Base-by-base conservation (phyloP, 2,113 vertebrate species). In the Platycercus adscitus region DNA sequence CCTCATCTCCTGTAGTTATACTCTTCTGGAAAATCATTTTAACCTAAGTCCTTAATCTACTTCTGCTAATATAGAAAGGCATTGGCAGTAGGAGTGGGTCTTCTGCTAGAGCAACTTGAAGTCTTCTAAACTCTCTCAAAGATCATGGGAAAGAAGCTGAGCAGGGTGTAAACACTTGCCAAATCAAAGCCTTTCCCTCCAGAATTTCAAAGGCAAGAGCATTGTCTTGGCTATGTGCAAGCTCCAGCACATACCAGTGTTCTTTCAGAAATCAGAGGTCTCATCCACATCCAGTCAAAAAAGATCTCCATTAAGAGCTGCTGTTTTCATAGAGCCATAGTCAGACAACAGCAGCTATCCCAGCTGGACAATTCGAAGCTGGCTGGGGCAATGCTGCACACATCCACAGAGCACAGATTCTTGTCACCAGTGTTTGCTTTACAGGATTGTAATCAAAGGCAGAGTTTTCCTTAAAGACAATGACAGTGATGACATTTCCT, bases 231-330 rank as follows among this genome's bases (percentile, higher is more conserved):
- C 28, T 81, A 8, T 37, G 17, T 37, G 21, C 2, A 2, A 75
- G 43, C 11, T 70, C 55, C 56, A 44, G 24, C 0, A 21, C 0
- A 0, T 20, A 49, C 14, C 24, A 46, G 8, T 50, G 29, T 12
- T 35, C 29, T 55, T 86, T 82, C 85, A 82, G 75, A 85, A 88
- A 50, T 71, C 35, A 53, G 33, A 63, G 29, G 28, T 46, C 8
- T 58, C 33, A 35, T 50, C 26, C 47, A 55, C 39, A 77, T 29
- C 33, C 60, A 24, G 33, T 61, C 63, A 72, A 35, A 87, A 76
- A 0, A 0, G 1, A 75, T 46, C 25, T 11, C n/a, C 6, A 2
- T 37, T 39, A 41, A 39, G 17, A 92, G 16, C 26, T 26, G 23
- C 11, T 44, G 10, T n/a, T 88, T 87, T 41, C 35, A 71, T 17